Evolutionary conservation across 2,797 vertebrate species (phyloP).

Genomic region (Anguilla megastoma): DNA sequence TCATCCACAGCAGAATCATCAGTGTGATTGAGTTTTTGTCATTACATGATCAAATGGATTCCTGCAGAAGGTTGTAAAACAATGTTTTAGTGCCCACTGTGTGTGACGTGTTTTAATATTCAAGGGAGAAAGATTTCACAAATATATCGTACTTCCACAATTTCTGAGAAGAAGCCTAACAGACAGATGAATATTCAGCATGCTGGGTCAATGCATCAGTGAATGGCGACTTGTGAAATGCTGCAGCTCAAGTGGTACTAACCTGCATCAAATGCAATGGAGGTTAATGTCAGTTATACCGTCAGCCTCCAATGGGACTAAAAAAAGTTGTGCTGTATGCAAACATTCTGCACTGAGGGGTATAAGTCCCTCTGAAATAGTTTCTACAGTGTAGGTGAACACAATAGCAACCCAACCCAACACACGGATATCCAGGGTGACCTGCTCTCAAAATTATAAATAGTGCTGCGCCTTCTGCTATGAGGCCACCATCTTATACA

Average conservation of each 20-base stretch:
- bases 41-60: not conserved
- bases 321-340: not conserved
- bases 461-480: not conserved
- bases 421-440: not conserved
- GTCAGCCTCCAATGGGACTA: not conserved
- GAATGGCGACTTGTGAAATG: not conserved
- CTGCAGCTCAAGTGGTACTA: not conserved
- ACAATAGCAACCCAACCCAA: not conserved
- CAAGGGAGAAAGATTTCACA: not conserved
- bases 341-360: not conserved
- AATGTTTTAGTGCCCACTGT: not conserved
- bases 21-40: not conserved
- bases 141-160: not conserved
- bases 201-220: not conserved
- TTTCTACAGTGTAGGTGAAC: not conserved
- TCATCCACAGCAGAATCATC: not conserved
- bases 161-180: not conserved
- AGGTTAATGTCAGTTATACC: constrained; percentile 2
- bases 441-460: constrained; percentile 15
- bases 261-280: not conserved
- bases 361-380: not conserved
- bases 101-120: not conserved
- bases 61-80: not conserved
- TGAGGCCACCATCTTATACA: not conserved
- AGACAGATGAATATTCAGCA: not conserved